A percentile compares a stretch with the other conserved stretches of the same genome.
phyloP scores from a whole-genome alignment of 2,113 vertebrate genomes.

The Leptodactylus fuscus region DNA sequence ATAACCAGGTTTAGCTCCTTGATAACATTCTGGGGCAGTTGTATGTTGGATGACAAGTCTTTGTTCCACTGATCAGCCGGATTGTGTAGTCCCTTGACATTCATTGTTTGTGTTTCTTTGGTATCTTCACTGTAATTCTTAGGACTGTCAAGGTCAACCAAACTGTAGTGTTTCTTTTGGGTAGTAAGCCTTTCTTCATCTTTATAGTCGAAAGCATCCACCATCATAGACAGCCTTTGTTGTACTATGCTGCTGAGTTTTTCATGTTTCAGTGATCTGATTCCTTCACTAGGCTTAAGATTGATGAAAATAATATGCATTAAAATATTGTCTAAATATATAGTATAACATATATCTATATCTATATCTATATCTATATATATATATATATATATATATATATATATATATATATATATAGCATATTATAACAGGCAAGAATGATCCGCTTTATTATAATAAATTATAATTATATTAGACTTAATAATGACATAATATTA shows the following conservation, averaged over 20 bases:
- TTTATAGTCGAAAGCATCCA: slow-evolving; percentile 72
- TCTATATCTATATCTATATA: too few relatives aligned
- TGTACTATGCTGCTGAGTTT: slow-evolving; percentile 66
- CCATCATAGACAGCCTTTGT: slow-evolving; percentile 70
- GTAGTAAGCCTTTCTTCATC: slow-evolving; percentile 67
- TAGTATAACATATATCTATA: too few relatives aligned
- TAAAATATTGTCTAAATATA: too few relatives aligned
- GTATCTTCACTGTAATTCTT: slow-evolving; percentile 42
- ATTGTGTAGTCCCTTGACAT: slow-evolving; percentile 59
- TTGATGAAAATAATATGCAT: slow-evolving; percentile 3
- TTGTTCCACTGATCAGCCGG: slow-evolving; percentile 67
- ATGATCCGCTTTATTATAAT: too few relatives aligned
- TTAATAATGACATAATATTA: too few relatives aligned
- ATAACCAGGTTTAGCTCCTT: slow-evolving; percentile 87
- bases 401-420: too few relatives aligned
- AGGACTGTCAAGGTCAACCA: slow-evolving; percentile 65
- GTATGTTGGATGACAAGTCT: slow-evolving; percentile 66
- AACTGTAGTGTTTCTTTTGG: slow-evolving; percentile 65
- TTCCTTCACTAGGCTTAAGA: slow-evolving; percentile 59
- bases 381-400: too few relatives aligned
- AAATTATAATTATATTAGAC: too few relatives aligned
- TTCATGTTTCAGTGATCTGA: slow-evolving; percentile 43
- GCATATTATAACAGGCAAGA: too few relatives aligned
- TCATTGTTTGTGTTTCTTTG: slow-evolving; percentile 61
- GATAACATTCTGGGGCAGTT: slow-evolving; percentile 82